Base-by-base conservation (phyloP, 2,888 invertebrate species). In the Hetaerina titia region DNA sequence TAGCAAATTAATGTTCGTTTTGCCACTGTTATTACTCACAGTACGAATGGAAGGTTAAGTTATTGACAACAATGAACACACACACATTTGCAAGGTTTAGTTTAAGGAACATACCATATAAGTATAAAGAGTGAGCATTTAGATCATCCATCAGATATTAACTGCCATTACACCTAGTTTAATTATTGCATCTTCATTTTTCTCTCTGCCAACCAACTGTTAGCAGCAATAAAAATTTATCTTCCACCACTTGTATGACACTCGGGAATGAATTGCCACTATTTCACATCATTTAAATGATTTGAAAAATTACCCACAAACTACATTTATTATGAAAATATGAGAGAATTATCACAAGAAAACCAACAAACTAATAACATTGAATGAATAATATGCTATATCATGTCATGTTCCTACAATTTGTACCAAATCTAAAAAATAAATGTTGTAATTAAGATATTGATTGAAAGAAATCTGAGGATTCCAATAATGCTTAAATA, bases 111-210 rank as follows among this genome's bases (percentile, higher is more conserved):
- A 31, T 31, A 81, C 31, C 4, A 11, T 31, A 31, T 31, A 31
- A 81, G 31, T 31, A 81, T 81, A 81, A 81, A 81, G 22, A 31
- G 81, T 81, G 81, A 81, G 81, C 31, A 7, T 81, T 11, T 31
- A 81, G 11, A 15, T 31, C 81, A 81, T 81, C 15, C 25, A 25
- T 25, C 81, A 81, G 25, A n/a, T n/a, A n/a, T 69, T n/a, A 69
- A 69, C 69, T 69, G 69, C 45, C 45, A 69, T 69, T n/a, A 81
- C 25, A 74, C 74, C 22, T 69, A n/a, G 0, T 74, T 25, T 31
- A 31, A 81, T n/a, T 81, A 81, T 81, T 81, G 81, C 81, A 8
- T 81, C 81, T 31, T 81, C 81, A 81, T 81, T 81, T 81, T 81
- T 31, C 25, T 31, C 25, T 81, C 15, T 45, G 45, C 45, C 81